Conservation (phyloP, 2,888 invertebrate genomes). For the Saturnia japonica region DNA sequence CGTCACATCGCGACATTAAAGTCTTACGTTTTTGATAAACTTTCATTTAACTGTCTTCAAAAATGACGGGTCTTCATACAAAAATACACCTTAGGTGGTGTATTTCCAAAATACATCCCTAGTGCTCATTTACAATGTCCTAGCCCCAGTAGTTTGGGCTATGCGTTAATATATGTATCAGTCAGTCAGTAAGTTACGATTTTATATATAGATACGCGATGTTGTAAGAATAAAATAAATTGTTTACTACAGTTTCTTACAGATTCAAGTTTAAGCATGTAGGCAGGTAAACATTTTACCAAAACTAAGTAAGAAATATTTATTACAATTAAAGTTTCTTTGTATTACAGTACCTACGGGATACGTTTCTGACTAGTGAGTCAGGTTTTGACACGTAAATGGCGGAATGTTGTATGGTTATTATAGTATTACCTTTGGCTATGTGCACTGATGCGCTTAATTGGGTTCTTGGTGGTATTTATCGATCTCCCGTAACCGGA, state of each 20-base stretch:
- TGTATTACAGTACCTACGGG: not conserved
- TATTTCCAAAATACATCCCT: too few relatives aligned
- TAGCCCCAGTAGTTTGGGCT: too few relatives aligned
- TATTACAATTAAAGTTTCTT: not conserved
- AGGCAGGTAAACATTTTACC: not conserved
- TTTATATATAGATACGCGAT: too few relatives aligned
- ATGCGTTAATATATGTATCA: not conserved
- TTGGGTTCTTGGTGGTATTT: slow-evolving; percentile 60
- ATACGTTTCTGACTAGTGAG: not conserved
- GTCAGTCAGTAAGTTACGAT: too few relatives aligned
- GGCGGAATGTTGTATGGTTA: slow-evolving; percentile 63
- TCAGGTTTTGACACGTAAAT: slow-evolving; percentile 48
- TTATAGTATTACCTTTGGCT: slow-evolving; percentile 63
- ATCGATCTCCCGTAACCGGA: slow-evolving; percentile 55
- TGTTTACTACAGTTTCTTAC: not conserved
- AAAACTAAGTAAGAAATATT: too few relatives aligned
- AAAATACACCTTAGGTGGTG: too few relatives aligned
- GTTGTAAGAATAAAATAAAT: too few relatives aligned
- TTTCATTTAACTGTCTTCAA: too few relatives aligned
- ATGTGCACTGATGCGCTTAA: slow-evolving; percentile 72
- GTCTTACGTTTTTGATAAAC: too few relatives aligned
- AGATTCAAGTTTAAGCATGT: not conserved
- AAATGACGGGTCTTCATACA: too few relatives aligned
- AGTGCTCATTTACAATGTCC: too few relatives aligned
- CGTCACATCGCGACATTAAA: too few relatives aligned